These are phyloP conservation scores for Ia io DNA, from an alignment of 2,113 vertebrate genomes.

Conservation along the genomic window DNA sequence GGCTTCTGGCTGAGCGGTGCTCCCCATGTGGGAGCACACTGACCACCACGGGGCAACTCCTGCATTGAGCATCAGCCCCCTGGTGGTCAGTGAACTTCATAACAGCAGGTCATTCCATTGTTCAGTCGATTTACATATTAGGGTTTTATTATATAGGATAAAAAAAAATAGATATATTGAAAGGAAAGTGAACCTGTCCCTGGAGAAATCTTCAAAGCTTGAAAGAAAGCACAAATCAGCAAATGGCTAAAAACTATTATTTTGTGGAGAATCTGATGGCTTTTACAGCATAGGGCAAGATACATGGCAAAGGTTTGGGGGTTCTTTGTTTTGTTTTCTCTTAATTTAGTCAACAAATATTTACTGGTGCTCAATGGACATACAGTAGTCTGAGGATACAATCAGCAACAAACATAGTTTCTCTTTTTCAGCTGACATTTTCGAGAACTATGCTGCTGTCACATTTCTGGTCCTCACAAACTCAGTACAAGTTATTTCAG, in stretches of 20 bases:
- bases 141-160: too few species aligned
- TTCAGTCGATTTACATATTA: too few species aligned
- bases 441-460: neutral
- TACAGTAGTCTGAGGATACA: neutral
- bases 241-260: neutral
- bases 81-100: too few species aligned
- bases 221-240: slow-evolving; percentile 8
- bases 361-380: neutral
- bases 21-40: too few species aligned
- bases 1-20: too few species aligned
- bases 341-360: neutral
- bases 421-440: neutral
- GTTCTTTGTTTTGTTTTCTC: neutral
- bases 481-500: neutral
- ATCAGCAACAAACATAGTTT: neutral
- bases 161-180: neutral
- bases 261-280: neutral
- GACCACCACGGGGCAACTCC: too few species aligned
- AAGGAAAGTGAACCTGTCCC: neutral
- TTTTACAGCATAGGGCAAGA: neutral
- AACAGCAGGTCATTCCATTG: too few species aligned
- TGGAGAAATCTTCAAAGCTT: neutral
- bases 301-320: neutral
- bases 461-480: neutral
- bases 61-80: too few species aligned